Conservation (phyloP, 2,113 vertebrate species). For the Sigmodon hispidus region DNA sequence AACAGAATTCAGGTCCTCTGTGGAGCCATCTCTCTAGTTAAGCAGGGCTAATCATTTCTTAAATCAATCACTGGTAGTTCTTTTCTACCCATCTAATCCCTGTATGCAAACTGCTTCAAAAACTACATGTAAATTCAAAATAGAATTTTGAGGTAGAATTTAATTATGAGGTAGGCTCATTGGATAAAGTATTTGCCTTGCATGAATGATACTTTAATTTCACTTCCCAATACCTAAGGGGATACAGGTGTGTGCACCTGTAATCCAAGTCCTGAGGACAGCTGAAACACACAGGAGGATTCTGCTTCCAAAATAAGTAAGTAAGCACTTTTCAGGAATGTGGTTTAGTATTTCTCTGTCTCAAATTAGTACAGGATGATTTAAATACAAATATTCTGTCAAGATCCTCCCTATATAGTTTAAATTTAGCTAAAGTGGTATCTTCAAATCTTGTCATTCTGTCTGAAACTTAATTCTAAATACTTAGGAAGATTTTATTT, state of each 20-base stretch:
- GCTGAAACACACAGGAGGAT: not conserved
- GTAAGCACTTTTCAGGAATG: not conserved
- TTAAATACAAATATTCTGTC: not conserved
- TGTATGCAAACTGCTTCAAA: not conserved
- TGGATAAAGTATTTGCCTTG: not conserved
- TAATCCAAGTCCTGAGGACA: no score
- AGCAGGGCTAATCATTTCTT: not conserved
- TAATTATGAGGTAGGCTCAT: not conserved
- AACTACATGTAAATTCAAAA: not conserved
- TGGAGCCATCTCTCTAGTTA: not conserved
- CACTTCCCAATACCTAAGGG: not conserved
- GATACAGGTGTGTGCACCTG: not conserved
- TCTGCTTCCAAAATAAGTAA: not conserved
- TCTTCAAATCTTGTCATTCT: not conserved
- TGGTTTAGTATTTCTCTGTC: not conserved
- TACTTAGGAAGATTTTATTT: not conserved
- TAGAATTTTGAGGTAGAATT: no score
- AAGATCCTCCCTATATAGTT: not conserved
- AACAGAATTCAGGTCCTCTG: not conserved
- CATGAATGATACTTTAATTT: not conserved
- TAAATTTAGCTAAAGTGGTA: slow-evolving; percentile 24
- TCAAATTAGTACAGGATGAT: not conserved
- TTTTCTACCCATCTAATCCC: not conserved
- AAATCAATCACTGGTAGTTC: not conserved
- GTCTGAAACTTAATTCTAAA: not conserved